Conservation (phyloP, 1,140 invertebrate species). For the Oryctes rhinoceros region DNA sequence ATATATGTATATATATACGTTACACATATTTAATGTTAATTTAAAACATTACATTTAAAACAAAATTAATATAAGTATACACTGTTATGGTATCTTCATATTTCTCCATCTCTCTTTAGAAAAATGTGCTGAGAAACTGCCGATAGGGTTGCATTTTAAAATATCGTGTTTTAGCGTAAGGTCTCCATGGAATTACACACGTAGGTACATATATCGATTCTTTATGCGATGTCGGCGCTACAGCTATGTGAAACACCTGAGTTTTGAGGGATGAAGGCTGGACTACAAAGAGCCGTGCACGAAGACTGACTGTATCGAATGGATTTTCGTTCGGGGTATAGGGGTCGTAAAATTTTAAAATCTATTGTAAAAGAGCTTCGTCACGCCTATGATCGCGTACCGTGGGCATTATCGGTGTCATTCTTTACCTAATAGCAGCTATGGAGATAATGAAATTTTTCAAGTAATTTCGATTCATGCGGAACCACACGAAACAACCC, state of each 20-base stretch:
- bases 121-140: no score
- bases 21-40: no score
- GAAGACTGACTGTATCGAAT: constrained; percentile 43
- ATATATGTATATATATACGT: no score
- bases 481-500: constrained; percentile 39
- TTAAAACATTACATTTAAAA: no score
- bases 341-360: constrained; percentile 42
- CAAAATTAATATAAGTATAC: no score
- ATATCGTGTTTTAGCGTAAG: neutral
- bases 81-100: no score
- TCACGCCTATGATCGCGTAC: constrained; percentile 43
- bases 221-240: constrained; percentile 22
- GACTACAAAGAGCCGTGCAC: constrained; percentile 23
- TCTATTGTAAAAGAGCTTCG: constrained; percentile 41
- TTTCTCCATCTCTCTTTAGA: no score
- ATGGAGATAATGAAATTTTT: constrained; percentile 44
- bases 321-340: constrained; percentile 36
- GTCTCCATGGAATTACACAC: neutral
- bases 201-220: constrained; percentile 13
- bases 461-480: constrained; percentile 43
- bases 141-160: neutral
- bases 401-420: constrained; percentile 43
- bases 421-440: constrained; percentile 43
- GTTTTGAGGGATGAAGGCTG: constrained; percentile 27
- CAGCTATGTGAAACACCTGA: constrained; percentile 38